Evolutionary conservation across 2,888 invertebrate genomes (phyloP), one percentile per base, ranked within the genome.

Genomic region (Artemia sinica): DNA sequence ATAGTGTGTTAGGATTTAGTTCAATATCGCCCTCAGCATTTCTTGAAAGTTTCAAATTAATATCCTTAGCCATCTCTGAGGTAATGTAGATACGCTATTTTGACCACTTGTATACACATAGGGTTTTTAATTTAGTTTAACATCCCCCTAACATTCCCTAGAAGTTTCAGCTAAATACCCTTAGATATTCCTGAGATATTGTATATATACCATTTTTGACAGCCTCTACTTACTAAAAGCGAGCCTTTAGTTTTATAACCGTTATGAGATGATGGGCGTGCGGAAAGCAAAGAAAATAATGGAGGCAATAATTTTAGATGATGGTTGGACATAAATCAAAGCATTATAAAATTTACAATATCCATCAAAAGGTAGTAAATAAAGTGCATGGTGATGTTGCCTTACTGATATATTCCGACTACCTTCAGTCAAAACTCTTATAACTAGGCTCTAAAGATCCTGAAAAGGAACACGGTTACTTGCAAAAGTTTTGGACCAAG

Each of bases 101-200:
- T 58, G 48, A 14, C 68, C 69, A 49, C 69, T 13, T 67, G 69
- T n/a, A 13, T 13, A 5, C 13, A 70, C 65, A 28, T 68, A 49
- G 67, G 52, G 66, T 71, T 72, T 77, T 77, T 69, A 28, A 28
- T 28, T 28, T 28, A 28, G 28, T 28, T 28, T 28, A 4, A 28
- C 28, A 28, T n/a, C 28, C 28, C 28, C 28, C 28, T 28, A 28
- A 28, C 28, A 28, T 28, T 28, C 28, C 28, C 28, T 28, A 4
- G 4, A 28, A 28, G 4, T 28, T 28, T 28, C 28, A 28, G 4
- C 28, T 28, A 28, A 28, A 4, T 28, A 28, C 28, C 28, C 28
- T 28, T 28, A 28, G 28, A 2, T 4, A 28, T 28, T 28, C 28
- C 28, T 28, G 28, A 4, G 28, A 28, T 28, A 28, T 28, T 28